Conservation (phyloP, 1,140 invertebrate species). For the Chironomus tepperi region DNA sequence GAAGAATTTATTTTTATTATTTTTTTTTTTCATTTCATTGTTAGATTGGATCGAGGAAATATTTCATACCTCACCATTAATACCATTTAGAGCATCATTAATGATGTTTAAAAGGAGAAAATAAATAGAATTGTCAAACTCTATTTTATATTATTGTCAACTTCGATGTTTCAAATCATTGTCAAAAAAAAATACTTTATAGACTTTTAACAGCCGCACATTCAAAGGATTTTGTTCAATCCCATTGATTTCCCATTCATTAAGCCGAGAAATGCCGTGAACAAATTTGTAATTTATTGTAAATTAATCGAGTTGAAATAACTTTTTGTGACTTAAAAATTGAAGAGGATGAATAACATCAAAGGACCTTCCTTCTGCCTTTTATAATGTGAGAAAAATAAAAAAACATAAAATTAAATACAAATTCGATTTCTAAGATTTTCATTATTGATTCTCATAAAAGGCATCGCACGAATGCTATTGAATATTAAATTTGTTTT, state of each 20-base stretch:
- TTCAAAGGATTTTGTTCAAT: background rate
- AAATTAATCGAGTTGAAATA: conserved; percentile 9
- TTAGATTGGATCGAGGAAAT: too few relatives aligned
- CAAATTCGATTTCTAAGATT: too few relatives aligned
- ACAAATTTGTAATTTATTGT: conserved; percentile 15
- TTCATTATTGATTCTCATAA: too few relatives aligned
- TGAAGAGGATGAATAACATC: background rate
- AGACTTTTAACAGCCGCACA: too few relatives aligned
- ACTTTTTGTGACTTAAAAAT: background rate
- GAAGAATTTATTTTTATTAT: background rate
- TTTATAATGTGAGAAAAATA: too few relatives aligned
- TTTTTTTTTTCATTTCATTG: too few relatives aligned
- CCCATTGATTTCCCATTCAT: background rate
- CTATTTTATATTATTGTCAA: too few relatives aligned
- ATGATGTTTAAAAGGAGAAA: background rate
- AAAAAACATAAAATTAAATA: too few relatives aligned
- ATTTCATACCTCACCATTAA: conserved; percentile 3
- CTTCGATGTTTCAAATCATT: too few relatives aligned
- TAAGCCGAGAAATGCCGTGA: background rate
- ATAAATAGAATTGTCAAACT: background rate
- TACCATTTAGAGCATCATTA: conserved; percentile 8
- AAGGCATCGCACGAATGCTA: too few relatives aligned
- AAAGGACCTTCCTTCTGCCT: background rate
- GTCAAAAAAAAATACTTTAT: too few relatives aligned
- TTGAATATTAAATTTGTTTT: too few relatives aligned